A percentile compares a stretch with the other conserved stretches of the same genome.
Conservation (phyloP, 2,113 vertebrate genomes). For the Plecturocebus donacophilus region DNA sequence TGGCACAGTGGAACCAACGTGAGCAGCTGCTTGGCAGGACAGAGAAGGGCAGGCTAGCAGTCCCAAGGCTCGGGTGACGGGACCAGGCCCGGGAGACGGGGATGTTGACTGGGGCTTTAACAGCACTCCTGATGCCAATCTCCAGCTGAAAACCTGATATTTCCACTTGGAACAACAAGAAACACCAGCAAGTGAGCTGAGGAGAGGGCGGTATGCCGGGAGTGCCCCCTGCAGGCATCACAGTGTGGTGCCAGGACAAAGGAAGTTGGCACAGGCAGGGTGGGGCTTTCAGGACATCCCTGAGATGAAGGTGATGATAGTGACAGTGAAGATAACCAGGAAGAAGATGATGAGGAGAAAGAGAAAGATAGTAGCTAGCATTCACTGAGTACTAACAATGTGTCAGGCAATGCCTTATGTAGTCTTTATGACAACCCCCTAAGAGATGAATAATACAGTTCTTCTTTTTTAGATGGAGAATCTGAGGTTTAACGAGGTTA, state of each 20-base stretch:
- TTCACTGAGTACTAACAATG: not conserved
- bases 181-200: not conserved
- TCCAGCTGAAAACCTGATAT: slow-evolving; percentile 69
- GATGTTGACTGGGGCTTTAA: slow-evolving; percentile 73
- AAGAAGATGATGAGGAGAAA: not conserved
- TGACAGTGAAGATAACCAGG: rapidly evolving
- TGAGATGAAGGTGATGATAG: too few species aligned
- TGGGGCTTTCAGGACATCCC: not conserved
- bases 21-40: slow-evolving; percentile 73
- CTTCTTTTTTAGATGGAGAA: slow-evolving; percentile 24
- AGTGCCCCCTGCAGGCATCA: slow-evolving; percentile 76
- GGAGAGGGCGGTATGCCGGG: slow-evolving; percentile 24
- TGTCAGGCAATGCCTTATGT: not conserved
- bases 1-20: slow-evolving; percentile 68
- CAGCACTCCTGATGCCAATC: slow-evolving; percentile 76
- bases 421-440: not conserved
- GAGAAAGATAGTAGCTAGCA: not conserved
- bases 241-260: not conserved
- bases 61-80: slow-evolving; percentile 74
- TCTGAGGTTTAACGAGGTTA: not conserved
- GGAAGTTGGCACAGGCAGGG: too few species aligned
- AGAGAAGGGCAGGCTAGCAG: slow-evolving; percentile 66
- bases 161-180: slow-evolving; percentile 74
- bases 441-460: not conserved
- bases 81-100: slow-evolving; percentile 58